Evolutionary conservation across 2,888 invertebrate genomes (phyloP), one percentile per base, ranked within the genome.

Genomic region (Adelognathus sp.): DNA sequence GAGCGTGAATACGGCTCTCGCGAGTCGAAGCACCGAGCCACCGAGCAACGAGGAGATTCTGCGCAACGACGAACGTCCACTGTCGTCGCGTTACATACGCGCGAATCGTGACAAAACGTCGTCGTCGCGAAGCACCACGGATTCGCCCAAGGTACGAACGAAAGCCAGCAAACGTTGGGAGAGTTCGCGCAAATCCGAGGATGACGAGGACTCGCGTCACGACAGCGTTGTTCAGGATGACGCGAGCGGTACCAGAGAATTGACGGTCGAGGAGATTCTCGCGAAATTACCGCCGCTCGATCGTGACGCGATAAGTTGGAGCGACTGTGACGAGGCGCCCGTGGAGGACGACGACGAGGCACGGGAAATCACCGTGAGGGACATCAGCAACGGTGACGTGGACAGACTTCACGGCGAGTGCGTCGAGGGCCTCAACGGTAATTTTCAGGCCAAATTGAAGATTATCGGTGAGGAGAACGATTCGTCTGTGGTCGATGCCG

Each of bases 271-370:
- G 83, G 94, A 94, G 80, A 95, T 95, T 74, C 91, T 95, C 84
- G 92, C 94, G 24, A 92, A 93, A 86, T 92, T 96, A 85, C 96
- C 96, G 56, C 95, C 95, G 0, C 89, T 96, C 66, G 94, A 95
- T 89, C 90, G 91, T 79, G 92, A 93, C 86, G 90, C 92, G 87
- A 93, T 95, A 86, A 89, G 92, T 89, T 91, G 93, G 93, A 91
- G 88, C 83, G 90, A 89, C 29, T 80, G 78, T 70, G 87, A 81
- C 21, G 83, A 79, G 52, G 85, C 81, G 60, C 58, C 79, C 1
- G 81, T 82, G 1, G 82, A 86, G 14, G 81, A 82, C 27, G 80
- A 84, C 73, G 74, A 83, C 61, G 74, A 81, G 50, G 81, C 78
- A 27, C 73, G 67, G n/a, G 44, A 60, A 31, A 66, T 44, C 70